phyloP scores from a whole-genome alignment of 2,113 vertebrate species.

The Scomber scombrus region DNA sequence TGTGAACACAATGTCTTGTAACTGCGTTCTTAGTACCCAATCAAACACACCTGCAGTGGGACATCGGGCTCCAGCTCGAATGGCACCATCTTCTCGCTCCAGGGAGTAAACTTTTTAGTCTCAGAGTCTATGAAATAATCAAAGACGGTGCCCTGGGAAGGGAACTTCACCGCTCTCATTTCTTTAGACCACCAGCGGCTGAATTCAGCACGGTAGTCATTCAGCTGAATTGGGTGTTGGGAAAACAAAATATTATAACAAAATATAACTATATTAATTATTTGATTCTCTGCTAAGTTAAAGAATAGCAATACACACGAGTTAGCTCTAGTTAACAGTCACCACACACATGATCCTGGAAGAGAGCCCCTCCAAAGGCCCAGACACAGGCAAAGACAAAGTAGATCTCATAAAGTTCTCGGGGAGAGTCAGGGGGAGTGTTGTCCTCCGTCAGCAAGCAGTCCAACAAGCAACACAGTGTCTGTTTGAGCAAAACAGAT shows the following conservation, averaged over 20 bases:
- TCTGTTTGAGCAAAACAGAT: slow-evolving; percentile 68
- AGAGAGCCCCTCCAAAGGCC: slow-evolving; percentile 88
- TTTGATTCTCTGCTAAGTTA: not conserved
- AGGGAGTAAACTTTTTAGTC: slow-evolving; percentile 86
- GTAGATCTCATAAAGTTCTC: slow-evolving; percentile 87
- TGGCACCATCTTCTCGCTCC: slow-evolving; percentile 82
- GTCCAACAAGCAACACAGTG: slow-evolving; percentile 86
- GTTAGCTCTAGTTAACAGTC: not conserved
- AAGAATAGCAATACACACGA: not conserved
- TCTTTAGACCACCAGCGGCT: slow-evolving; percentile 89
- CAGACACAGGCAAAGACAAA: slow-evolving; percentile 89
- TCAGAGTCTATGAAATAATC: slow-evolving; percentile 90
- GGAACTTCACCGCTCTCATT: slow-evolving; percentile 88
- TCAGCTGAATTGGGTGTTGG: slow-evolving; percentile 77
- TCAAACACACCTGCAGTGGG: slow-evolving; percentile 76
- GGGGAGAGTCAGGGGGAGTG: slow-evolving; percentile 87
- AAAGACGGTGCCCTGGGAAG: slow-evolving; percentile 88
- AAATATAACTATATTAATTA: not conserved
- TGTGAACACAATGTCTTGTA: not conserved
- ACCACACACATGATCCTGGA: slow-evolving; percentile 88
- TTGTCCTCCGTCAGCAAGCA: slow-evolving; percentile 87
- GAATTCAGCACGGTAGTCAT: slow-evolving; percentile 88
- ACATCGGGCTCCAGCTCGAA: slow-evolving; percentile 85
- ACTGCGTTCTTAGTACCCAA: not conserved
- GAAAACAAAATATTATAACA: not conserved